Base-by-base conservation (phyloP, 92 coral and sea anemone species). In the Epizoanthus illoricatus region DNA sequence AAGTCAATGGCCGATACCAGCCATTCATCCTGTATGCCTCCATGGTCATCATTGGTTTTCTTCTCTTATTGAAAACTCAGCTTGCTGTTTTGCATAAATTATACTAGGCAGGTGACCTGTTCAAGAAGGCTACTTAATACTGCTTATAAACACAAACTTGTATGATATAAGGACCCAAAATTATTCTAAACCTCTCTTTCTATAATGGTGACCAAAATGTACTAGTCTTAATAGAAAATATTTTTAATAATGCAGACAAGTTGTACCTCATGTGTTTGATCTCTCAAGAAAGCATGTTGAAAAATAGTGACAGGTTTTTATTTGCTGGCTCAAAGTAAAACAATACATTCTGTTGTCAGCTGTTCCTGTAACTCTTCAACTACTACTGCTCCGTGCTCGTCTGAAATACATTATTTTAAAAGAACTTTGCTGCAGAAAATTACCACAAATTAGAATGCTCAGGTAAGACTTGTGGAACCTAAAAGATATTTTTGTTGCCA, bases 51-150 rank as follows among this genome's bases (percentile, higher is more conserved):
- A 42, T 21, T 62, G 7, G 64, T 59, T 21, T 5, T 63, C 54
- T 13, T 76, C 81, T 52, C 66, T n/a, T 63, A 62, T 42, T 45
- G 39, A 41, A 63, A 63, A 63, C 43, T 64, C 70, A 20, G 47
- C 23, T 42, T 23, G 41, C 76, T 89, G 82, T 69, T 89, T 79
- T 89, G 92, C 87, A 89, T 89, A 86, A 76, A 86, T 89, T 89
- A 89, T 62, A 75, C 40, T 59, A 17, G 15, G 28, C n/a, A 40
- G 60, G 82, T 78, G 71, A 63, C 82, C 82, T 45, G 71, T 58
- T 78, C 55, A 9, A 76, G 81, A 78, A 63, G 71, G 69, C 71
- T 20, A 78, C 71, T 78, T 78, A 62, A 76, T 61, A 69, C 58
- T 65, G 49, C 13, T 76, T 60, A 40, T 42, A 66, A 49, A 43